Base-by-base conservation (phyloP, 2,888 invertebrate genomes). In the Leptodirus hochenwartii region DNA sequence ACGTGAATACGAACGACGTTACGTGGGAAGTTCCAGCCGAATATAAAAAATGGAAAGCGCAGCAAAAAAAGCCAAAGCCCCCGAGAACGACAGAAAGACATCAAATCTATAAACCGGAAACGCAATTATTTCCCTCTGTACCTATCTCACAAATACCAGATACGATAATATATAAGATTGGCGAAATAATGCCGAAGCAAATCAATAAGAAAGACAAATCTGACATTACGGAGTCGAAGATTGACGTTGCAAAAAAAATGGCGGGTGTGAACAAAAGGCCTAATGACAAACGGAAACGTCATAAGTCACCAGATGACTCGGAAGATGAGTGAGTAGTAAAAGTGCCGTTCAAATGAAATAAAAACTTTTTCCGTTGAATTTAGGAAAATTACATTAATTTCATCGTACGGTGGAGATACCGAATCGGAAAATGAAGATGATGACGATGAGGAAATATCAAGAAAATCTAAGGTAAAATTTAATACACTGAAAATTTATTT, bases 1-100 rank as follows among this genome's bases (percentile, higher is more conserved):
- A 72, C 44, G 55, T 60, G 10, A 54, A 61, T 38, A 66, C 69
- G 2, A 67, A 70, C 45, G 62, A 65, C 44, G 70, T 71, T 1
- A 68, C 69, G 6, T 72, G 72, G 72, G 64, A 67, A 35, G 58
- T 62, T 41, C 70, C 72, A 6, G 44, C 47, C 2, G 64, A 62
- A 39, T 61, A 57, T 39, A 27, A 36, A 20, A 20, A 29, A 9
- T 36, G 50, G 43, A 26, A 30, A 34, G 25, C 35, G 29, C 28
- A 23, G 35, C 14, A 37, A 27, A 30, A 43, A 35, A 29, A 22
- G 23, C 10, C 13, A 9, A 30, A 31, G 20, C n/a, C 12, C 6
- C 15, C 24, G n/a, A 29, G 31, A 24, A 36, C 35, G 14, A 4
- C 10, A 11, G 17, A 15, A 13, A 17, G n/a, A n/a, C n/a, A n/a